Conservation (phyloP, 2,797 vertebrate genomes). For the Gila robusta region DNA sequence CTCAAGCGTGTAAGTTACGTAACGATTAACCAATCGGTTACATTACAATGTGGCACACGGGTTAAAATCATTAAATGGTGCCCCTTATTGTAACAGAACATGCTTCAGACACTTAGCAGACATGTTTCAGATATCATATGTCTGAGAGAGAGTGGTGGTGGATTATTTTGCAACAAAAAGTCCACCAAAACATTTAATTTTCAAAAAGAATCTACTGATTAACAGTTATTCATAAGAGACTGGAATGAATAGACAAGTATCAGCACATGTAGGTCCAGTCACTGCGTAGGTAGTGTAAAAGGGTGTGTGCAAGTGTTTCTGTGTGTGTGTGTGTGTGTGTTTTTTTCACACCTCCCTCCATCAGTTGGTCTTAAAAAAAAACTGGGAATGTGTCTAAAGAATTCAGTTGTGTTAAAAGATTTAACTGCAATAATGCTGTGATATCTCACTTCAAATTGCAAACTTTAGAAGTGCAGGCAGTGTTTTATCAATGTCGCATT, state of each 20-base stretch:
- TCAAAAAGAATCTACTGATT: not conserved
- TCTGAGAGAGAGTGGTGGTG: not conserved
- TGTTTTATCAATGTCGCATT: slow-evolving; percentile 27
- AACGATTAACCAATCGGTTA: slow-evolving; percentile 20
- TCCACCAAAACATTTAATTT: slow-evolving; percentile 35
- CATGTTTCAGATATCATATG: slow-evolving; percentile 26
- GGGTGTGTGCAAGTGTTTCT: slow-evolving; percentile 42
- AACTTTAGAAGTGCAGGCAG: slow-evolving; percentile 44
- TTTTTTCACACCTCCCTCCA: slow-evolving; percentile 46
- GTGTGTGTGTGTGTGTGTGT: slow-evolving; percentile 10
- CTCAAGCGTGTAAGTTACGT: not conserved
- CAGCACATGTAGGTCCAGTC: slow-evolving; percentile 20
- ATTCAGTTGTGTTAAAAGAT: slow-evolving; percentile 17
- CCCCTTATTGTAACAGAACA: slow-evolving; percentile 29
- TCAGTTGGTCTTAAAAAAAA: slow-evolving; percentile 3
- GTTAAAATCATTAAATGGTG: slow-evolving; percentile 15
- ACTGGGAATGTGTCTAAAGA: slow-evolving; percentile 36
- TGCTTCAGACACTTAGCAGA: slow-evolving; percentile 43
- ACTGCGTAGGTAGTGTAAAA: slow-evolving; percentile 50
- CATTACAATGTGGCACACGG: not conserved
- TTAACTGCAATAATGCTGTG: slow-evolving; percentile 5
- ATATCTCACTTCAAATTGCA: slow-evolving; percentile 19
- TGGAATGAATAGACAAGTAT: slow-evolving; percentile 24
- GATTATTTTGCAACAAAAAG: slow-evolving; percentile 25
- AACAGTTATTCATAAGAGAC: slow-evolving; percentile 2